phyloP scores from a whole-genome alignment of 2,797 vertebrate species.

The Pseudomugil gertrudae region DNA sequence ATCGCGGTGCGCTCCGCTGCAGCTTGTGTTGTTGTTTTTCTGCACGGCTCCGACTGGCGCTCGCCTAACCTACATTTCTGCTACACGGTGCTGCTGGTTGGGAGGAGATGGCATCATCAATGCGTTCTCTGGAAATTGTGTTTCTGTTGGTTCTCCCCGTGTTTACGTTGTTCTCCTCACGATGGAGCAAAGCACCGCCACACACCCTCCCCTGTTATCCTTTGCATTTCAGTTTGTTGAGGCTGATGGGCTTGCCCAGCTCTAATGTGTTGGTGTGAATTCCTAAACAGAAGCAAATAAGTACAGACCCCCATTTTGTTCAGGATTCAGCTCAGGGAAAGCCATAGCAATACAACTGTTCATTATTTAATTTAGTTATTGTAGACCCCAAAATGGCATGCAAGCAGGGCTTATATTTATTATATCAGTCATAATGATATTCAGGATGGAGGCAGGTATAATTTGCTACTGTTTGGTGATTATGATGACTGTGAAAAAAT shows the following conservation, averaged over 20 bases:
- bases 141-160: slow-evolving; percentile 70
- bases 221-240: slow-evolving; percentile 29
- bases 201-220: slow-evolving; percentile 27
- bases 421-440: not conserved
- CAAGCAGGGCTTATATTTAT: not conserved
- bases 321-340: slow-evolving; percentile 22
- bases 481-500: not conserved
- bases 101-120: slow-evolving; percentile 71
- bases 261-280: slow-evolving; percentile 44
- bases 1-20: slow-evolving; percentile 71
- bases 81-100: slow-evolving; percentile 62
- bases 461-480: not conserved
- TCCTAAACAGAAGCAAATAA: slow-evolving; percentile 32
- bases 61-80: slow-evolving; percentile 83
- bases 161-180: slow-evolving; percentile 73
- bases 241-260: slow-evolving; percentile 63
- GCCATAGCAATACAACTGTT: slow-evolving; percentile 15
- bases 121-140: slow-evolving; percentile 64
- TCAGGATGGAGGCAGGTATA: slow-evolving; percentile 1
- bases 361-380: not conserved
- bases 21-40: slow-evolving; percentile 83
- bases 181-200: slow-evolving; percentile 44
- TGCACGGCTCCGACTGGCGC: slow-evolving; percentile 73
- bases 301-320: slow-evolving; percentile 64
- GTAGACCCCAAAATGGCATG: not conserved